Evolutionary conservation across 2,113 vertebrate genomes (phyloP).

Genomic region (Phylloscopus whistleri): DNA sequence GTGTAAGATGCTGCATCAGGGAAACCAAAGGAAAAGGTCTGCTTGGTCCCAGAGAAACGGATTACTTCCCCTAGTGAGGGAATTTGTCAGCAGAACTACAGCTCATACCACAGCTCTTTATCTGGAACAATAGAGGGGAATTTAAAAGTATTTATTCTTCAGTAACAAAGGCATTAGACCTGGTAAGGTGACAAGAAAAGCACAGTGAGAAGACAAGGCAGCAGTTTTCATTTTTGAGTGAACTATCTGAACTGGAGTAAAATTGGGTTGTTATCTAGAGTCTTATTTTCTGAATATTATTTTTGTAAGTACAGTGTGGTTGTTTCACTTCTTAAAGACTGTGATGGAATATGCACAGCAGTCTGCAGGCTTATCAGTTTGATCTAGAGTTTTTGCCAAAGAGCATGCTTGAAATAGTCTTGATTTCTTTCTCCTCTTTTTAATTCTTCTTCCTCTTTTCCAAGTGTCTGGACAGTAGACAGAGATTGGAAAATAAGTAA

Average conservation of each 20-base stretch:
- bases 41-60: not conserved
- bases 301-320: not conserved
- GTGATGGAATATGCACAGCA: not conserved
- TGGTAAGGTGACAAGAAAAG: constrained; percentile 27
- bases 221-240: not conserved
- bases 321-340: not conserved
- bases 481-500: not conserved
- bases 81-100: not conserved
- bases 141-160: not conserved
- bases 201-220: not conserved
- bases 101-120: not conserved
- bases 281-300: not conserved
- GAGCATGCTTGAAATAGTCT: not conserved
- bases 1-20: not conserved
- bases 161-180: not conserved
- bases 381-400: constrained; percentile 28
- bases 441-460: not conserved
- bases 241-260: not conserved
- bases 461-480: not conserved
- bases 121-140: not conserved
- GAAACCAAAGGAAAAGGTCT: not conserved
- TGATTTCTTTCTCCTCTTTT: not conserved
- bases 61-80: not conserved
- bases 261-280: not conserved
- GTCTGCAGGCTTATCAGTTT: not conserved